Conservation (phyloP, 2,797 vertebrate species). For the Melanotaenia pygmaea region DNA sequence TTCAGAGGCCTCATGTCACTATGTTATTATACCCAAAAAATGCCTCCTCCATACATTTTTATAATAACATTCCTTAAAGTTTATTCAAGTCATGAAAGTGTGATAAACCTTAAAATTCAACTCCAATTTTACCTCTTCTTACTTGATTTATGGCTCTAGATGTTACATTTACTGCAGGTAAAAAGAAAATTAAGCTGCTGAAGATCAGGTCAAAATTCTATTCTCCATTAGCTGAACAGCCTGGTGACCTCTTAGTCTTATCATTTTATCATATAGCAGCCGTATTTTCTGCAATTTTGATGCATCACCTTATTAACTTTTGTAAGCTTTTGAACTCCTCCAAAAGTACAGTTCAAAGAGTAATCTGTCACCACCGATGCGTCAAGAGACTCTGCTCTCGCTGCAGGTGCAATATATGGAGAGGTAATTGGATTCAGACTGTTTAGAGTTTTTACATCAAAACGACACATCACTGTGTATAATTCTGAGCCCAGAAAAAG, state of each 20-base stretch:
- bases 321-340: conserved; percentile 51
- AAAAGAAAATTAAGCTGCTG: conserved; percentile 8
- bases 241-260: conserved; percentile 10
- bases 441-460: conserved; percentile 63
- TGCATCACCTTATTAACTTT: conserved; percentile 58
- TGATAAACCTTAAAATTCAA: conserved; percentile 43
- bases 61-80: conserved; percentile 66
- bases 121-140: conserved; percentile 43
- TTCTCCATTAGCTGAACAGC: conserved; percentile 16
- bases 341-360: conserved; percentile 64
- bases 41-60: conserved; percentile 23
- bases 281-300: conserved; percentile 28
- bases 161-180: conserved; percentile 26
- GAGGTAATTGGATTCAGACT: conserved; percentile 58
- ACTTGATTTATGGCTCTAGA: conserved; percentile 25
- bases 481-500: conserved; percentile 34
- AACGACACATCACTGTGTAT: conserved; percentile 38
- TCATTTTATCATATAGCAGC: conserved; percentile 22
- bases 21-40: conserved; percentile 35
- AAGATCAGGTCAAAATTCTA: background rate
- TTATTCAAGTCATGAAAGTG: conserved; percentile 43
- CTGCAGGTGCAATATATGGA: conserved; percentile 52
- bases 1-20: conserved; percentile 30
- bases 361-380: conserved; percentile 56
- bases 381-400: conserved; percentile 34